These are phyloP conservation scores for Pithys albifrons DNA, from an alignment of 2,113 vertebrate genomes.

Conservation along the genomic window DNA sequence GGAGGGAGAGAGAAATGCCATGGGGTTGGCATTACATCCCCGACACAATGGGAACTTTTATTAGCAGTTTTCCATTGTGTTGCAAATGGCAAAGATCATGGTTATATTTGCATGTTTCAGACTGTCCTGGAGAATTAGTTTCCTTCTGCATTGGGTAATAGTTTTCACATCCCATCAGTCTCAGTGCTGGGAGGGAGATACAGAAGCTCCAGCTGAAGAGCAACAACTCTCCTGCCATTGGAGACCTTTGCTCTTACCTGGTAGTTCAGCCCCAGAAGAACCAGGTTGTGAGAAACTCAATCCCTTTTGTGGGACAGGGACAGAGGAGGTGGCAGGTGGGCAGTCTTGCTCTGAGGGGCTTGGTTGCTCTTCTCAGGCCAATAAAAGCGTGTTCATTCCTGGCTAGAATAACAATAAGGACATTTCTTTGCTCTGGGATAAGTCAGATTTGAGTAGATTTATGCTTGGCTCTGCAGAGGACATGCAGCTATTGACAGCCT, in stretches of 20 bases:
- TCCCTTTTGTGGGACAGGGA: not conserved
- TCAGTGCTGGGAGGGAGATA: not conserved
- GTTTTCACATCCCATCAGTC: not conserved
- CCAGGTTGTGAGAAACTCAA: not conserved
- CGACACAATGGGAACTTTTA: conserved; percentile 58
- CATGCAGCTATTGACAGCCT: not conserved
- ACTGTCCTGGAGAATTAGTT: conserved; percentile 2
- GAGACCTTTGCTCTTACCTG: not conserved
- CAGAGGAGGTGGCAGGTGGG: not conserved
- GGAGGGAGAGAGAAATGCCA: conserved; percentile 3
- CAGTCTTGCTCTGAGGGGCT: not conserved
- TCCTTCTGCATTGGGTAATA: not conserved
- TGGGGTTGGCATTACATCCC: not conserved
- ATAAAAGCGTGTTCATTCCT: not conserved
- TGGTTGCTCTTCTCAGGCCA: not conserved
- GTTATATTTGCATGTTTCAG: conserved; percentile 11
- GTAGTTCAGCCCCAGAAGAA: not conserved
- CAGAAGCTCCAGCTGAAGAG: not conserved
- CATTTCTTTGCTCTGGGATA: not conserved
- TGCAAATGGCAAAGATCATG: conserved; percentile 26
- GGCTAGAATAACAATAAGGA: not conserved
- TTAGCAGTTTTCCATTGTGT: conserved; percentile 63
- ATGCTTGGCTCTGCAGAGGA: not conserved
- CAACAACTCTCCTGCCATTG: fast-evolving
- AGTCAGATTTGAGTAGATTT: not conserved